Evolutionary conservation across 1,140 invertebrate genomes (phyloP).

Genomic region (Carposina sasakii): DNA sequence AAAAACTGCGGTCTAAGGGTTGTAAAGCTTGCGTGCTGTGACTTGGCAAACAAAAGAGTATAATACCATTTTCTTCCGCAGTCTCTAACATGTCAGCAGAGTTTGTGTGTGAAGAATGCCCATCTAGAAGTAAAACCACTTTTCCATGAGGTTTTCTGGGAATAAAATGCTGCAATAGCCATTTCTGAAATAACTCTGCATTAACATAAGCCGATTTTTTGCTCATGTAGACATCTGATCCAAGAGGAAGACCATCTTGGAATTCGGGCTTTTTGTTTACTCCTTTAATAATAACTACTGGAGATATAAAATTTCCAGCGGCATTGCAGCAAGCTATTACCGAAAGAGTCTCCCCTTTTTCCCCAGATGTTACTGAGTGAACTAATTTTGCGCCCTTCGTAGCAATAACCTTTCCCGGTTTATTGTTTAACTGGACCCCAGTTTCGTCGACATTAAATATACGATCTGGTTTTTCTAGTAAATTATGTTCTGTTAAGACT

Average conservation of each 20-base stretch:
- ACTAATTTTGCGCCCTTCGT: conserved; percentile 44
- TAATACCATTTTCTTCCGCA: conserved; percentile 36
- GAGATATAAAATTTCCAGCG: conserved; percentile 35
- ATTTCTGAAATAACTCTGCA: conserved; percentile 42
- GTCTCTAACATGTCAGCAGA: conserved; percentile 27
- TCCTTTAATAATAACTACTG: conserved; percentile 41
- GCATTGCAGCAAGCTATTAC: conserved; percentile 40
- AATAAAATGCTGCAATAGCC: conserved; percentile 38
- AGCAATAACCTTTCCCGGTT: conserved; percentile 34
- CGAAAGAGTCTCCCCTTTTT: conserved; percentile 49
- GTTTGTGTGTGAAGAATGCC: conserved; percentile 30
- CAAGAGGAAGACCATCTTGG: conserved; percentile 37
- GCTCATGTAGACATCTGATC: conserved; percentile 39
- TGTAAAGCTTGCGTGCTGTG: conserved; percentile 44
- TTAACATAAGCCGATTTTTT: conserved; percentile 51
- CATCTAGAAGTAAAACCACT: conserved; percentile 40
- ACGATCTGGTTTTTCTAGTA: conserved; percentile 33
- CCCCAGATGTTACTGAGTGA: conserved; percentile 28
- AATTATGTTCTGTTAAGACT: conserved; percentile 5
- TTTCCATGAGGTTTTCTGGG: conserved; percentile 35
- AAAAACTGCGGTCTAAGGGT: conserved; percentile 37
- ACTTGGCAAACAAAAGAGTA: conserved; percentile 38
- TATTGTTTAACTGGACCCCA: conserved; percentile 47
- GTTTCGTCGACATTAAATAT: conserved; percentile 61
- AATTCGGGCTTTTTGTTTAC: conserved; percentile 46